Conservation (phyloP, 92 coral and sea anemone genomes). For the Zoanthus sansibaricus region DNA sequence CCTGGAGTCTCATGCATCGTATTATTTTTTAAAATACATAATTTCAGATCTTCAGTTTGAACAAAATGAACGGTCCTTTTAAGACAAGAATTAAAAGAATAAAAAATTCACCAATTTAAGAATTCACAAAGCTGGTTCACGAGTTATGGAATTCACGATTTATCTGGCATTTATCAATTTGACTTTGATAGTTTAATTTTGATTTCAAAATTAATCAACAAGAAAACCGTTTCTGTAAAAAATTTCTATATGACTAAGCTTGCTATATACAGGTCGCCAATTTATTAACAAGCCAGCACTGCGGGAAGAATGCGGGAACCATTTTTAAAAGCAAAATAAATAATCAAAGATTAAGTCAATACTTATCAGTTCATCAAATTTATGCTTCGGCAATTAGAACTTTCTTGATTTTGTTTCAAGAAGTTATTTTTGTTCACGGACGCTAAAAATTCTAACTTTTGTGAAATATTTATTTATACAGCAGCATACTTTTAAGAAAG, state of each 20-base stretch:
- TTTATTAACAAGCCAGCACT: neutral
- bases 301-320: neutral
- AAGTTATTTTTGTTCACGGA: neutral
- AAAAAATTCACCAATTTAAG: too few relatives aligned
- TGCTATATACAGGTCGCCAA: too few relatives aligned
- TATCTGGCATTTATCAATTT: neutral
- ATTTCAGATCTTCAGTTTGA: too few relatives aligned
- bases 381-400: neutral
- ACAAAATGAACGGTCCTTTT: too few relatives aligned
- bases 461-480: neutral
- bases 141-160: too few relatives aligned
- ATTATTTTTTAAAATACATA: too few relatives aligned
- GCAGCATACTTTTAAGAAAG: neutral
- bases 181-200: neutral
- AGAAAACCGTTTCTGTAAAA: neutral
- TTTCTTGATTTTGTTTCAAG: neutral
- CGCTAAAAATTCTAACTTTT: neutral
- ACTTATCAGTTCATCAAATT: neutral
- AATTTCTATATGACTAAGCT: too few relatives aligned
- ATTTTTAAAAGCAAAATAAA: too few relatives aligned
- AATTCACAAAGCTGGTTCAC: too few relatives aligned
- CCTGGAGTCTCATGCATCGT: too few relatives aligned
- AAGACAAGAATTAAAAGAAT: too few relatives aligned
- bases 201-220: neutral
- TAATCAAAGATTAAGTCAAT: too few relatives aligned